Evolutionary conservation across 2,797 vertebrate genomes (phyloP), one percentile per base, ranked within the genome.

Genomic region (Malurus leucopterus): DNA sequence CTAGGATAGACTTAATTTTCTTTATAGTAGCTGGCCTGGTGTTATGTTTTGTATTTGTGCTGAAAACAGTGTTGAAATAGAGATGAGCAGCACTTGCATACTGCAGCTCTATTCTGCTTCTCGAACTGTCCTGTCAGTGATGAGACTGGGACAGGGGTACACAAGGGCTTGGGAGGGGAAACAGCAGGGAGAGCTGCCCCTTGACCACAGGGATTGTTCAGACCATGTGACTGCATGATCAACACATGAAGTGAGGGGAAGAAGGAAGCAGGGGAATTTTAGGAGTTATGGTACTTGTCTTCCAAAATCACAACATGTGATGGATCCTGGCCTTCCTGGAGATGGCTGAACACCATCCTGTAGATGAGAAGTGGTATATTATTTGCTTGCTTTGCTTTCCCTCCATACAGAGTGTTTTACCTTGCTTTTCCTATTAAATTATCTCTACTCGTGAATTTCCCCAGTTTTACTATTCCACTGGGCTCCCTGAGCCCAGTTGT

Each of bases 301-400:
- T 65, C 32, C 40, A 40, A 58, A 40, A 21, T 41, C 40, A 27
- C 46, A 26, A 18, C 10, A 18, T 0, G 0, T 40, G 46, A 30
- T 9, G 21, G 40, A 78, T 20, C 14, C 24, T 0, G 0, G 3
- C 12, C 41, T 58, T 65, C 40, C 30, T 30, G 15, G 12, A 6
- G 10, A 26, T 13, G 3, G 32, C 5, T 26, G 30, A 40, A 46
- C 9, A 41, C 12, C 15, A 30, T 4, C 8, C 21, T 65, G 8
- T 13, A 9, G 5, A 14, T 9, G 15, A 24, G 29, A 71, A 64
- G 8, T 13, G 17, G 9, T 65, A 10, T 51, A 40, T 46, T 29
- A 71, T 36, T 55, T 34, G 24, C 41, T 29, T 51, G 1, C 18
- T 77, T 51, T 64, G 4, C 4, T 34, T 54, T 75, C 40, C 17